Conservation (phyloP, 2,797 vertebrate genomes). For the Geotrypetes seraphini region DNA sequence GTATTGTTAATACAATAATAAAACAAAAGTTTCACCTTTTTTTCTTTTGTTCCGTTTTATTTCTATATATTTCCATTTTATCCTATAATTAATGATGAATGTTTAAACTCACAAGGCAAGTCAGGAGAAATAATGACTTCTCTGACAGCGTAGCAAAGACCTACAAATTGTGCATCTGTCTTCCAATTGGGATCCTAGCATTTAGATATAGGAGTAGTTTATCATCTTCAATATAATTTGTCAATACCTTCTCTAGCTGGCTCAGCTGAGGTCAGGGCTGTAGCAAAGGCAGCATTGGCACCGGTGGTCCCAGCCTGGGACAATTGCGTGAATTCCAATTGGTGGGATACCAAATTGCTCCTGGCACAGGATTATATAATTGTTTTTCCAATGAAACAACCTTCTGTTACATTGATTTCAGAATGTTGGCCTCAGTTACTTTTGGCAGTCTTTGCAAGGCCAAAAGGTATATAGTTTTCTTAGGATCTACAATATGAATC, state of each 20-base stretch:
- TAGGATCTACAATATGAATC: constrained; percentile 6
- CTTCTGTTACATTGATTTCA: constrained; percentile 28
- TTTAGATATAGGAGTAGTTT: constrained; percentile 42
- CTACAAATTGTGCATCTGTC: constrained; percentile 46
- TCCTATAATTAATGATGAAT: constrained; percentile 44
- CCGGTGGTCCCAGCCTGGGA: constrained; percentile 25
- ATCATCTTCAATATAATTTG: constrained; percentile 44
- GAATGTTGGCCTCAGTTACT: too few relatives aligned
- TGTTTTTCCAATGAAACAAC: constrained; percentile 14
- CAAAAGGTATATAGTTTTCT: constrained; percentile 9
- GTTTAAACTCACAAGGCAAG: constrained; percentile 37
- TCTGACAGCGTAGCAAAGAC: constrained; percentile 41
- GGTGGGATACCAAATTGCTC: constrained; percentile 40
- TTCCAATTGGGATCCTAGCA: constrained; percentile 44
- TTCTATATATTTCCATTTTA: too few relatives aligned
- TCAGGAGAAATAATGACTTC: constrained; percentile 32
- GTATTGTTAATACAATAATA: too few relatives aligned
- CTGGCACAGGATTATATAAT: constrained; percentile 22
- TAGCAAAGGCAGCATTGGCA: constrained; percentile 43
- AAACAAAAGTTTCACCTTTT: too few relatives aligned
- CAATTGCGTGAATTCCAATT: constrained; percentile 43
- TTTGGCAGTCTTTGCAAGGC: constrained; percentile 5
- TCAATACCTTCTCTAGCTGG: constrained; percentile 41
- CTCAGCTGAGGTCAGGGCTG: constrained; percentile 43
- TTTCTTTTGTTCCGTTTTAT: too few relatives aligned